These are phyloP conservation scores for Herpailurus yagouaroundi DNA, from an alignment of 2,113 vertebrate species.

Conservation along the genomic window DNA sequence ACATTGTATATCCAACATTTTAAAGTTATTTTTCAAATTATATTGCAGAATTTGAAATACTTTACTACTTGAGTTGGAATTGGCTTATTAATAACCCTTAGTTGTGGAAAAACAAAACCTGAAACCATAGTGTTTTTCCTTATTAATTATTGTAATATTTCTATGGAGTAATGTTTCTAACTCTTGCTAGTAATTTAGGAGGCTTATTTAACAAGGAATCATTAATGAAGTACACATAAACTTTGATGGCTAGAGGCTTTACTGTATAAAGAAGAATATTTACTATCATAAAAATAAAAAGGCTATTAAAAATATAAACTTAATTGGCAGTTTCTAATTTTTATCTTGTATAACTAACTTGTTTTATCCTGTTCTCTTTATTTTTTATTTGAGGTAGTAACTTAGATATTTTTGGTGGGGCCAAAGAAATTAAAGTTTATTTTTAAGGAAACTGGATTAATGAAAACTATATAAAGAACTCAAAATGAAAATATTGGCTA, in stretches of 20 bases:
- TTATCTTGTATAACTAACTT: constrained; percentile 33
- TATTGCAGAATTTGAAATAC: constrained; percentile 50
- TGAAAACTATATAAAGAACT: constrained; percentile 49
- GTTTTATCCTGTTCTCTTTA: neutral
- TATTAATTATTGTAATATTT: constrained; percentile 39
- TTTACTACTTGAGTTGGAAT: constrained; percentile 4
- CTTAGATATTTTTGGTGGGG: constrained; percentile 45
- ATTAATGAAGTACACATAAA: constrained; percentile 25
- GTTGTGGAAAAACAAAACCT: constrained; percentile 51
- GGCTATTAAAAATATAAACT: constrained; percentile 40
- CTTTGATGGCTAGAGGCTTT: constrained; percentile 32
- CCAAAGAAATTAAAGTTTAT: constrained; percentile 34
- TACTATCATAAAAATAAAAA: constrained; percentile 49
- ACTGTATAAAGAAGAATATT: constrained; percentile 51
- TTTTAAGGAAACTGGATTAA: constrained; percentile 27
- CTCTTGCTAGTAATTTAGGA: neutral
- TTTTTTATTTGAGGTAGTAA: constrained; percentile 49
- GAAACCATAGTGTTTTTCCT: constrained; percentile 27
- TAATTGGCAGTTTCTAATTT: constrained; percentile 30
- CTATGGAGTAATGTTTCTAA: constrained; percentile 12
- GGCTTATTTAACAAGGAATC: neutral
- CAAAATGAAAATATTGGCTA: constrained; percentile 50
- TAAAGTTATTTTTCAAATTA: constrained; percentile 18
- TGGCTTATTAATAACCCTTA: constrained; percentile 11
- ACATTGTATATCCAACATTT: neutral